These are phyloP conservation scores for Deilephila porcellus DNA, from an alignment of 2,888 invertebrate genomes.

Conservation along the genomic window DNA sequence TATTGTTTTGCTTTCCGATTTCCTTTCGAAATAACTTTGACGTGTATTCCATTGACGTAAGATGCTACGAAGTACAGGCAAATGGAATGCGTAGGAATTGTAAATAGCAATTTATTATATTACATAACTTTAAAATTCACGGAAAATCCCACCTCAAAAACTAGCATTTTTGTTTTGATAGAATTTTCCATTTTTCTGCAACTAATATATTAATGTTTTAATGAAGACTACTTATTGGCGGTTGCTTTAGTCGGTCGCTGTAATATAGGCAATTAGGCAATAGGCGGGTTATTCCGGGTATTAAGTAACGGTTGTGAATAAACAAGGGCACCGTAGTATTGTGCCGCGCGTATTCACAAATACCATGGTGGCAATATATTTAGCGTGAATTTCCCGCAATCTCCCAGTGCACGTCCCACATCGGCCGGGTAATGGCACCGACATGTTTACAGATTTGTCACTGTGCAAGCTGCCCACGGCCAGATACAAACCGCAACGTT, in stretches of 20 bases:
- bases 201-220: no score
- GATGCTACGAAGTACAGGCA: neutral
- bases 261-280: neutral
- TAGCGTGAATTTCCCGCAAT: constrained; percentile 17
- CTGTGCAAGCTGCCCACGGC: constrained; percentile 41
- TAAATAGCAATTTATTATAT: neutral
- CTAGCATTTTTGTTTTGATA: neutral
- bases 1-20: constrained; percentile 23
- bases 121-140: no score
- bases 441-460: constrained; percentile 53
- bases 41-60: constrained; percentile 10
- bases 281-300: neutral
- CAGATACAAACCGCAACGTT: constrained; percentile 51
- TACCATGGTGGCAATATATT: constrained; percentile 14
- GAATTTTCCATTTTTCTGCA: no score
- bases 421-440: constrained; percentile 39
- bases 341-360: constrained; percentile 7
- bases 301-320: neutral
- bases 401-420: constrained; percentile 22
- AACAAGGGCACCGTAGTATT: neutral
- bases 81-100: neutral
- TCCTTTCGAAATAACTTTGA: constrained; percentile 17
- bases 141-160: neutral
- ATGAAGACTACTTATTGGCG: no score
- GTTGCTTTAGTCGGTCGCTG: no score